Percentiles rank a stretch among this genome's conserved stretches.
phyloP scores from a whole-genome alignment of 2,113 vertebrate genomes.

The Oxyura jamaicensis region DNA sequence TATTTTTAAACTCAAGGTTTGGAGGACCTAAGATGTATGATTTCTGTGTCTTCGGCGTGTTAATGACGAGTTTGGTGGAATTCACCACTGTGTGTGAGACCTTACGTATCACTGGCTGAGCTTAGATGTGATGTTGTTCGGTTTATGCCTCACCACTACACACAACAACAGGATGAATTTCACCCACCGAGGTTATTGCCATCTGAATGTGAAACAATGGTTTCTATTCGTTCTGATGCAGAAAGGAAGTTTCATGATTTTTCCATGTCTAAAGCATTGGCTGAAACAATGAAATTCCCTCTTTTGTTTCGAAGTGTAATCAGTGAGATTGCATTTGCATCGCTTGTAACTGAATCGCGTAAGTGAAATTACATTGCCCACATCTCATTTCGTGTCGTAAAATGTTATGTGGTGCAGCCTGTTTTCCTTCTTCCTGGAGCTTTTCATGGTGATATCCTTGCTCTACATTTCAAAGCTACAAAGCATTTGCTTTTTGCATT shows the following conservation, averaged over 20 bases:
- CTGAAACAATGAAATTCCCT: conserved; percentile 72
- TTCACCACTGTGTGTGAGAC: background rate
- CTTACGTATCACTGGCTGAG: background rate
- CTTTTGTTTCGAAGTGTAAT: conserved; percentile 76
- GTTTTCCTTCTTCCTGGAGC: conserved; percentile 44
- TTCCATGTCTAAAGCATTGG: conserved; percentile 33
- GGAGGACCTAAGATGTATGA: background rate
- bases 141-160: background rate
- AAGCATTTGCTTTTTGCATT: conserved; percentile 28
- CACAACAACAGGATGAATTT: background rate
- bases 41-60: background rate
- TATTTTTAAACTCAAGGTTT: background rate
- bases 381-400: conserved; percentile 73
- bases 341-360: conserved; percentile 63
- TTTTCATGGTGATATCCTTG: conserved; percentile 43
- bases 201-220: conserved; percentile 11
- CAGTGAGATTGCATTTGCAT: conserved; percentile 75
- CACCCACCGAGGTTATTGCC: background rate
- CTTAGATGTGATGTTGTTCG: background rate
- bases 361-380: conserved; percentile 70
- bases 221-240: conserved; percentile 34
- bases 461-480: conserved; percentile 6
- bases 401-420: conserved; percentile 68
- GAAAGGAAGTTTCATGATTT: conserved; percentile 30
- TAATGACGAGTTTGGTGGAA: background rate